Conservation (phyloP, 2,113 vertebrate genomes). For the Dicentrarchus labrax region DNA sequence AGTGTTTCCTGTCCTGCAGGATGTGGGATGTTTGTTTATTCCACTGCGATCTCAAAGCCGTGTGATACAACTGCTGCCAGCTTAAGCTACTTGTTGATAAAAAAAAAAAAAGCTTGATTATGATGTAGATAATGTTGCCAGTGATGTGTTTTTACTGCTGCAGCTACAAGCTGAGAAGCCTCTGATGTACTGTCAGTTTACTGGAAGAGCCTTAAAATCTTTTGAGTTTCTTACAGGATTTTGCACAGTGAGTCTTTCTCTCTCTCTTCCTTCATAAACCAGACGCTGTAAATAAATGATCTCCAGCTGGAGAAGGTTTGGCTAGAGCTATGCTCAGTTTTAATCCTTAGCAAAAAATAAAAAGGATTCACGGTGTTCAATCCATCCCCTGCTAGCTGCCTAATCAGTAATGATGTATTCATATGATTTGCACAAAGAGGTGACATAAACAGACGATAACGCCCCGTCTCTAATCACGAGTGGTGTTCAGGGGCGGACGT, state of each 20-base stretch:
- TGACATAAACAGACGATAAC: neutral
- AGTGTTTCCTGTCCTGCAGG: neutral
- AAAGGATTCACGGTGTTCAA: neutral
- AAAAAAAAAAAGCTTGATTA: neutral
- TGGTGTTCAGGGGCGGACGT: neutral
- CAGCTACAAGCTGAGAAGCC: neutral
- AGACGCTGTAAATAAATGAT: neutral
- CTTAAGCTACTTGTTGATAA: neutral
- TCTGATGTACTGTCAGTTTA: neutral
- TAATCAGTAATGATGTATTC: neutral
- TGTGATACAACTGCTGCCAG: neutral
- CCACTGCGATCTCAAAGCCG: neutral
- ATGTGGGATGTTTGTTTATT: neutral
- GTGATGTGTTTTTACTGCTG: slow-evolving; percentile 14
- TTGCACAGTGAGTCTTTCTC: neutral
- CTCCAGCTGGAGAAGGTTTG: neutral
- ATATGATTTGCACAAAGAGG: slow-evolving; percentile 52
- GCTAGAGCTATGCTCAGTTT: neutral
- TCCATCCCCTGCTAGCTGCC: neutral
- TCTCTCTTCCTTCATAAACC: neutral
- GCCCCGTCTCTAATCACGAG: neutral
- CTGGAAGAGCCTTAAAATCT: slow-evolving; percentile 2
- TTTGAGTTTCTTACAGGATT: neutral
- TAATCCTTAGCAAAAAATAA: neutral
- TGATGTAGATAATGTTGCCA: neutral